phyloP scores from a whole-genome alignment of 1,140 invertebrate species.

The Drosophila tropicalis region DNA sequence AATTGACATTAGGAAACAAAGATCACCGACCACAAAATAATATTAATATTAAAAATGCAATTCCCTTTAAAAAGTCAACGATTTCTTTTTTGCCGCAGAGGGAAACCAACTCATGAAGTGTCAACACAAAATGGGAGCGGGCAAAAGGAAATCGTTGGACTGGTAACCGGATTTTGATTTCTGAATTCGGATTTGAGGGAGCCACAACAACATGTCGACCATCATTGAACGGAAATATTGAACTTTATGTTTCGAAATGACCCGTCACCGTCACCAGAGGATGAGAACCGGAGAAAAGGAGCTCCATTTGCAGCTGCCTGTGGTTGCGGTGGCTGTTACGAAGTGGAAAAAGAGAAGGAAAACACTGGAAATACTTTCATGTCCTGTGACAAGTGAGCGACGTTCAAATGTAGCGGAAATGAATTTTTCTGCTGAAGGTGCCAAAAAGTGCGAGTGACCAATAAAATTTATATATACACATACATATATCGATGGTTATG shows the following conservation, averaged over 20 bases:
- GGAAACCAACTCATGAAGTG: slow-evolving; percentile 52
- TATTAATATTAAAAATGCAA: background rate
- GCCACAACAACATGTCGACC: slow-evolving; percentile 58
- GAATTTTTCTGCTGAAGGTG: slow-evolving; percentile 70
- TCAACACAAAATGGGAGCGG: slow-evolving; percentile 14
- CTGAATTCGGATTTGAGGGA: slow-evolving; percentile 21
- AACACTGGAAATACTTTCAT: slow-evolving; percentile 32
- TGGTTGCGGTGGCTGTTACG: slow-evolving; percentile 42
- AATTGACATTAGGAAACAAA: too few relatives aligned
- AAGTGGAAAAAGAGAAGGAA: slow-evolving; percentile 37
- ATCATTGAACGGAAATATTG: slow-evolving; percentile 68
- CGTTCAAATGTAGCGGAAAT: slow-evolving; percentile 72
- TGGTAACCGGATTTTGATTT: slow-evolving; percentile 23
- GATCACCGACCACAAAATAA: background rate
- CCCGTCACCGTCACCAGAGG: background rate
- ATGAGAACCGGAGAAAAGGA: background rate
- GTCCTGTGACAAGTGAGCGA: slow-evolving; percentile 69
- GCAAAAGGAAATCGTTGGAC: slow-evolving; percentile 62
- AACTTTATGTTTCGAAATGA: slow-evolving; percentile 39
- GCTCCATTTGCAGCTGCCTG: background rate
- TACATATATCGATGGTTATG: background rate
- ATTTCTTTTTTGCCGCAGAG: background rate
- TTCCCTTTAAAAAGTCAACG: background rate
- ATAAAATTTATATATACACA: slow-evolving; percentile 47
- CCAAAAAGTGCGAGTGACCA: slow-evolving; percentile 54